phyloP scores from a whole-genome alignment of 2,888 invertebrate species.

The Carabus problematicus region DNA sequence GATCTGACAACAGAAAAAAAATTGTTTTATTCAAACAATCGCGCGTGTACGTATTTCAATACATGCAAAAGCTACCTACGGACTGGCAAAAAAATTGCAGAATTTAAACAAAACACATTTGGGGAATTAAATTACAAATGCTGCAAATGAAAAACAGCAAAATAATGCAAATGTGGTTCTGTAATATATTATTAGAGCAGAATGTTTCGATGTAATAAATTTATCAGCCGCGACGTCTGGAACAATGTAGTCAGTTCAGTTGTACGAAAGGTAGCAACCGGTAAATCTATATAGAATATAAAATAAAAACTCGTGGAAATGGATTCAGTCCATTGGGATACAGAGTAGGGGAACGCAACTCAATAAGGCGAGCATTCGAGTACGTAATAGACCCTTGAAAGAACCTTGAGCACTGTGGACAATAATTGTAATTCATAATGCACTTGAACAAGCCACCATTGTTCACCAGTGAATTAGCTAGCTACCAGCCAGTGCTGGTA shows the following conservation, averaged over 20 bases:
- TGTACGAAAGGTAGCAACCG: neutral
- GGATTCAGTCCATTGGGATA: slow-evolving; percentile 21
- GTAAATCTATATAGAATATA: neutral
- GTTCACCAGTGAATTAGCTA: slow-evolving; percentile 8
- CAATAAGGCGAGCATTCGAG: slow-evolving; percentile 7
- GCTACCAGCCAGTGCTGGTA: neutral
- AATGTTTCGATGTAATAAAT: slow-evolving; percentile 29
- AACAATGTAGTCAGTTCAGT: slow-evolving; percentile 25
- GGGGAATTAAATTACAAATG: slow-evolving; percentile 37
- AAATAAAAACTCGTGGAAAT: slow-evolving; percentile 23
- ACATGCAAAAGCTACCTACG: too few species aligned
- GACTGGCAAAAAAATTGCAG: neutral
- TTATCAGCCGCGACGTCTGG: slow-evolving; percentile 26
- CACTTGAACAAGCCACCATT: slow-evolving; percentile 26
- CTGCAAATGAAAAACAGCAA: slow-evolving; percentile 27
- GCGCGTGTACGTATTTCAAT: too few species aligned
- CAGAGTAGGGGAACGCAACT: slow-evolving; percentile 15
- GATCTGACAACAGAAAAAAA: too few species aligned
- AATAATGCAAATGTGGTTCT: slow-evolving; percentile 28
- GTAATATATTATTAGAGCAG: slow-evolving; percentile 29
- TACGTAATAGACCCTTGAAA: slow-evolving; percentile 29
- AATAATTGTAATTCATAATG: slow-evolving; percentile 37
- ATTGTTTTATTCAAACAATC: too few species aligned
- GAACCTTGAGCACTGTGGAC: slow-evolving; percentile 24
- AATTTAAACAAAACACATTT: slow-evolving; percentile 36